A percentile compares a stretch with the other conserved stretches of the same genome.
Evolutionary conservation across 2,888 invertebrate genomes (phyloP).

Genomic region (Allophyes oxyacanthae): DNA sequence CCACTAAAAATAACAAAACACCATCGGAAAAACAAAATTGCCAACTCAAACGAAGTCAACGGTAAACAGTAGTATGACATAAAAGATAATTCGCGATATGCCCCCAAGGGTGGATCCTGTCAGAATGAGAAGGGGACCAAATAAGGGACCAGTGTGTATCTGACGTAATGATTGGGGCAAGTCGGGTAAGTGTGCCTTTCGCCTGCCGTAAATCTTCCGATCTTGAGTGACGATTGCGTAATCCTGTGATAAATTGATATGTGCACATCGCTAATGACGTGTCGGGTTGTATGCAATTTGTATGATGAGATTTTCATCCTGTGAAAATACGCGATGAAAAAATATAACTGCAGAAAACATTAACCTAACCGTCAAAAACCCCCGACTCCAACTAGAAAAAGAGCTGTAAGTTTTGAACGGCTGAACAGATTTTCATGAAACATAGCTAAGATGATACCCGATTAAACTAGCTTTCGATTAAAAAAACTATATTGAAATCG

Average conservation of each 20-base stretch:
- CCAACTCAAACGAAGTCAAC: constrained; percentile 9
- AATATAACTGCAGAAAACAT: too few relatives aligned
- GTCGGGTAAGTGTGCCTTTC: constrained; percentile 29
- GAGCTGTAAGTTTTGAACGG: too few relatives aligned
- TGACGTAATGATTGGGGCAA: constrained; percentile 52
- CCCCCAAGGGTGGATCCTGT: constrained; percentile 32
- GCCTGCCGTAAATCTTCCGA: constrained; percentile 15
- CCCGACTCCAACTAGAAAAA: too few relatives aligned
- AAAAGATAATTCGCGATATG: constrained; percentile 28
- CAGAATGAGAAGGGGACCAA: constrained; percentile 44
- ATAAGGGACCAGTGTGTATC: constrained; percentile 35
- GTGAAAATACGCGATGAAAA: too few relatives aligned
- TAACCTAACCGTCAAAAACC: too few relatives aligned
- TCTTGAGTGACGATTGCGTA: background rate
- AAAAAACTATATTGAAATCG: too few relatives aligned
- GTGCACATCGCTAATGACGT: background rate
- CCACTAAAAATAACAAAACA: background rate
- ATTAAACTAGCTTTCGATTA: too few relatives aligned
- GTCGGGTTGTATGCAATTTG: background rate
- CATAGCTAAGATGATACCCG: too few relatives aligned
- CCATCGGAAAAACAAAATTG: constrained; percentile 10
- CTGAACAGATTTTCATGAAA: too few relatives aligned
- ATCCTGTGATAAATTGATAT: background rate
- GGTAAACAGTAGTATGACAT: constrained; percentile 23
- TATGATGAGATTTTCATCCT: too few relatives aligned